Base-by-base conservation (phyloP, 2,113 vertebrate species). In the Gymnarchus niloticus region DNA sequence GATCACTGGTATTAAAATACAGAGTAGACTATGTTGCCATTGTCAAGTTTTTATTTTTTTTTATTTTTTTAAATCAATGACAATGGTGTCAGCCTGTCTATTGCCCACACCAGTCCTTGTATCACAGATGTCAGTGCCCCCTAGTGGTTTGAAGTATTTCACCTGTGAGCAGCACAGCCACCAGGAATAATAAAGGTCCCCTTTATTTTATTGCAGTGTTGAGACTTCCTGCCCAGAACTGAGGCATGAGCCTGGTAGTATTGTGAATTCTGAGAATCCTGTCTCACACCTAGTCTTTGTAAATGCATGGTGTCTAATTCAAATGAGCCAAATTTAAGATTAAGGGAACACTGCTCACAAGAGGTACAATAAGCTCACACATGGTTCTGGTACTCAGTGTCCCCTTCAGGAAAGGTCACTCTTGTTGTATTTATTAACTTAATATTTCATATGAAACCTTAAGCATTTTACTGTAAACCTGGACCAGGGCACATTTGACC, bases 1-100 rank as follows among this genome's bases (percentile, higher is more conserved):
- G 76, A 48, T 7, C 44, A 73, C 65, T 73, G 65, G 41, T 78
- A n/a, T 48, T 78, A 78, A 78, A 78, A 78, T 78, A 48, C 76
- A 48, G 41, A 78, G 41, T 1, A 78, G 76, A 78, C 73, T 46
- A 48, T 78, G 21, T 78, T 78, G 37, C 76, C 19, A 46, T 78
- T 78, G 44, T 48, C 76, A 77, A 37, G 10, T 23, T 78, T 46
- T 37, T 33, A 12, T 69, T 65, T 21, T 77, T 48, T 77, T 61
- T 3, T 6, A 48, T 37, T 46, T 33, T 44, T 37, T 19, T 77
- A 17, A 44, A 17, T 37, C 10, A 37, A 77, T 37, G 46, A n/a
- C 41, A 77, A 19, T 48, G 37, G 41, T 37, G 41, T 77, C 73
- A 44, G 73, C 73, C 21, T 77, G 41, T 44, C 6, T 77, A 46